Evolutionary conservation across 2,113 vertebrate genomes (phyloP), one percentile per base, ranked within the genome.

Genomic region (Butorides virescens): DNA sequence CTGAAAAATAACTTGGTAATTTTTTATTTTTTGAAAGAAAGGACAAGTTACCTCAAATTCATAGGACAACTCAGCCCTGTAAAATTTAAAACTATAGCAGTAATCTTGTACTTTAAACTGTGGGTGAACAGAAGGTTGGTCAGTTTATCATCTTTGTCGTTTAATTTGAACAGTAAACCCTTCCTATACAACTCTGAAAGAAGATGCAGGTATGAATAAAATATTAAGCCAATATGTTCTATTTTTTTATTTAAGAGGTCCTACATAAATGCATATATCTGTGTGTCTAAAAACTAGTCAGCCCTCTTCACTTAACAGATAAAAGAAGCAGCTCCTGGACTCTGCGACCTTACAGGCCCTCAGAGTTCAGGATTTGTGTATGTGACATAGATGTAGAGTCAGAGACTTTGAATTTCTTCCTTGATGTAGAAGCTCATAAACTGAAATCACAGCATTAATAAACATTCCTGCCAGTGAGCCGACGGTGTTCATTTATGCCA

Each of bases 371-470:
- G 44, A n/a, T 19, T 44, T 47, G 73, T 46, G 59, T 21, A 4
- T 8, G 1, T 56, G 50, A 26, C 62, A 68, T 1, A 63, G 11
- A 26, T 14, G 13, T 8, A 79, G 76, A 61, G 46, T 20, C 53
- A 26, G 71, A 62, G 47, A 3, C 62, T 61, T 80, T 39, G 68
- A 80, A 67, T 71, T 67, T 29, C 59, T 52, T 73, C 86, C 10
- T 26, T 39, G 42, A 32, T 77, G 21, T 58, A 92, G 89, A 91
- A 84, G 29, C 74, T 97, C 90, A 65, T 85, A 88, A 92, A 91
- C 72, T 96, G 94, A 97, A 97, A 97, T 97, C 96, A 96, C 97
- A 96, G 96, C 95, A 46, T 65, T 61, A 93, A 90, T 63, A 95
- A 70, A 72, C 78, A 95, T 75, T 97, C 92, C 97, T 96, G 88